Evolutionary conservation across 2,113 vertebrate genomes (phyloP).

Genomic region (Semnornis frantzii): DNA sequence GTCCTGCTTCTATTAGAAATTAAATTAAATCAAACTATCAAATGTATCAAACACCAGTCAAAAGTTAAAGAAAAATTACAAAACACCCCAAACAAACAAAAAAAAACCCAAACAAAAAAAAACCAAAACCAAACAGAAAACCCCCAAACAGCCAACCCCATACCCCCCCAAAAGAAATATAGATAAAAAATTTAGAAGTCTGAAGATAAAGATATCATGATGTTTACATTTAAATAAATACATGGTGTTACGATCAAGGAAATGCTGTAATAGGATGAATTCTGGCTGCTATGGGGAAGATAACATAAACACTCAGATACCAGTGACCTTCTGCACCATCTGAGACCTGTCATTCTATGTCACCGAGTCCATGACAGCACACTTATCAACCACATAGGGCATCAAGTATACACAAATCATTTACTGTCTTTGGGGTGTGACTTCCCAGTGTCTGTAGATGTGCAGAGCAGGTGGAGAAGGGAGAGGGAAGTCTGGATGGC

Average conservation of each 20-base stretch:
- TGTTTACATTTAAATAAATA: constrained; percentile 4
- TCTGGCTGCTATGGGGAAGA: not conserved
- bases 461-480: not conserved
- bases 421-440: not conserved
- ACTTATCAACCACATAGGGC: accelerated
- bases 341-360: not conserved
- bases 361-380: not conserved
- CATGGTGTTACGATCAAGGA: not conserved
- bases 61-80: not conserved
- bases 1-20: not conserved
- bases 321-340: not conserved
- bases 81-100: not conserved
- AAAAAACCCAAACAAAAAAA: not conserved
- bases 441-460: accelerated
- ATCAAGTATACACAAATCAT: not conserved
- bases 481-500: not conserved
- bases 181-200: not conserved
- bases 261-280: not conserved
- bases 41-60: not conserved
- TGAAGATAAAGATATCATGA: not conserved
- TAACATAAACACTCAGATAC: not conserved
- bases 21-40: not conserved
- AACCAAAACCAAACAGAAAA: no score
- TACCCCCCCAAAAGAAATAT: not conserved
- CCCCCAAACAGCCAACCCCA: not conserved